These are phyloP conservation scores for Musca vetustissima DNA, from an alignment of 1,140 invertebrate genomes.

Conservation along the genomic window DNA sequence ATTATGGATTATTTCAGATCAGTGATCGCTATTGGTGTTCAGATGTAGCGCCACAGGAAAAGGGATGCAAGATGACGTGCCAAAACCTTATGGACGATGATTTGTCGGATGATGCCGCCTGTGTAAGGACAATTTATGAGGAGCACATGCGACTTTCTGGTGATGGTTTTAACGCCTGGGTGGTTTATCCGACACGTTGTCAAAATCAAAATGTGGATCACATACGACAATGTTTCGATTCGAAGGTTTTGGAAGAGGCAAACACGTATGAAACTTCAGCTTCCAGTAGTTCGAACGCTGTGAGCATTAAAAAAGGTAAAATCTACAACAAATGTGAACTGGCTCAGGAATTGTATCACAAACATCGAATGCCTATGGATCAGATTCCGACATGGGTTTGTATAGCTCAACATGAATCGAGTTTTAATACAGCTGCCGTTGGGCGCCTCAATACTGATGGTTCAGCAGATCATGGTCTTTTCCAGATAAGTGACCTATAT, in stretches of 20 bases:
- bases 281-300: neutral
- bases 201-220: constrained; percentile 13
- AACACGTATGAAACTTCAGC: neutral
- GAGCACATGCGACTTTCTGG: constrained; percentile 63
- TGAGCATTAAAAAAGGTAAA: constrained; percentile 48
- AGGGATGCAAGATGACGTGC: constrained; percentile 64
- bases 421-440: constrained; percentile 65
- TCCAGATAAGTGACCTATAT: constrained; percentile 70
- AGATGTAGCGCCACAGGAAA: constrained; percentile 58
- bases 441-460: constrained; percentile 60
- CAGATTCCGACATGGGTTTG: constrained; percentile 70
- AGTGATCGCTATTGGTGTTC: constrained; percentile 75
- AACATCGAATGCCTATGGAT: constrained; percentile 57
- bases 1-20: constrained; percentile 76
- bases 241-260: neutral
- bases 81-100: constrained; percentile 64
- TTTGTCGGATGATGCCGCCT: constrained; percentile 64
- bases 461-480: constrained; percentile 68
- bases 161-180: constrained; percentile 70
- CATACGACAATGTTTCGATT: constrained; percentile 17
- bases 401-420: constrained; percentile 69
- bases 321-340: constrained; percentile 65
- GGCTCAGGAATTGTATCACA: constrained; percentile 60
- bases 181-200: constrained; percentile 61
- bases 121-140: constrained; percentile 61